Evolutionary conservation across 2,113 vertebrate species (phyloP).

Genomic region (Laticauda laticaudata): DNA sequence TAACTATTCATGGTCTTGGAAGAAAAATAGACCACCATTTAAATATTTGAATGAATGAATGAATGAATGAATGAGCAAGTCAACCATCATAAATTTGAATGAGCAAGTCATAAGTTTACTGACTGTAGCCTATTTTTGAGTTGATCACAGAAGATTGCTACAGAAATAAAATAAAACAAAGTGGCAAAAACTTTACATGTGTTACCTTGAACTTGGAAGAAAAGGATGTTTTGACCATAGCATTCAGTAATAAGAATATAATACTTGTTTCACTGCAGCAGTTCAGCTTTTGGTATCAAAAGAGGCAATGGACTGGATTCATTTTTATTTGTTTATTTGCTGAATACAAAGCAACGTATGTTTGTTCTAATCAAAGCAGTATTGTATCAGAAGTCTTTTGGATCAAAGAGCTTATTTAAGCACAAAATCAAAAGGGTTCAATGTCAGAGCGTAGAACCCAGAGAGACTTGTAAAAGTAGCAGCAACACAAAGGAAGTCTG

Average conservation of each 20-base stretch:
- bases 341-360: neutral
- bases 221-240: neutral
- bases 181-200: neutral
- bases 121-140: neutral
- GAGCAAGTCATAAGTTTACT: neutral
- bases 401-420: slow-evolving; percentile 17
- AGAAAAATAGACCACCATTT: neutral
- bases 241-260: neutral
- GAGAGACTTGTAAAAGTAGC: slow-evolving; percentile 11
- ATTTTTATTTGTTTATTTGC: slow-evolving; percentile 3
- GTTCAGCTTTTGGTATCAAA: slow-evolving; percentile 1
- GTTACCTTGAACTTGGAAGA: neutral
- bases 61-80: neutral
- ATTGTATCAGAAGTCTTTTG: slow-evolving; percentile 17
- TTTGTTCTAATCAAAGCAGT: slow-evolving; percentile 16
- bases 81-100: neutral
- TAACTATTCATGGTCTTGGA: neutral
- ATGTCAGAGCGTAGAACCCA: slow-evolving; percentile 9
- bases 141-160: neutral
- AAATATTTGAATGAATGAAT: neutral
- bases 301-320: neutral
- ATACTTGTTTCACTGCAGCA: neutral
- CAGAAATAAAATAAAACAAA: neutral
- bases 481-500: neutral
- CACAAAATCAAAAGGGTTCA: slow-evolving; percentile 13